phyloP scores from a whole-genome alignment of 2,888 invertebrate genomes.

The Argynnis bischoffii region DNA sequence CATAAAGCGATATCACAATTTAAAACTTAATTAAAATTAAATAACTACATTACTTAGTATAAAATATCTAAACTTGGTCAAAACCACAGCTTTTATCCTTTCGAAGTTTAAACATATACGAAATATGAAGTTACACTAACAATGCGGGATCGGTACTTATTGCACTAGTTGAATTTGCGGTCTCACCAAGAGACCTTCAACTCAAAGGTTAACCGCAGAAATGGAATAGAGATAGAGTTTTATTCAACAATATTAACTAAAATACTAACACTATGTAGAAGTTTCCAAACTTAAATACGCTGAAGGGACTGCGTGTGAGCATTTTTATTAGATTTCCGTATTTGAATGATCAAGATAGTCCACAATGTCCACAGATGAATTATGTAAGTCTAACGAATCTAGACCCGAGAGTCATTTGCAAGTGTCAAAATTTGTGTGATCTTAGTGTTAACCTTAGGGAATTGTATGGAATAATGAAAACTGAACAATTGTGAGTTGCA shows the following conservation, averaged over 20 bases:
- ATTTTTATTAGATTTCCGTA: too few species aligned
- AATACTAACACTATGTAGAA: neutral
- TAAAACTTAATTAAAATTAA: neutral
- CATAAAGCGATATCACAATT: too few species aligned
- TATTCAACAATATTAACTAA: conserved; percentile 1
- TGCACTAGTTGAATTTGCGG: conserved; percentile 37
- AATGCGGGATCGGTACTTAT: conserved; percentile 30
- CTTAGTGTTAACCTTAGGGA: too few species aligned
- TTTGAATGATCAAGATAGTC: too few species aligned
- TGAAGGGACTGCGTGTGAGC: too few species aligned
- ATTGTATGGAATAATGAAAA: too few species aligned
- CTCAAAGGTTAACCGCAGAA: conserved; percentile 18
- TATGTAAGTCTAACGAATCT: too few species aligned
- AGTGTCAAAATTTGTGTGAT: too few species aligned
- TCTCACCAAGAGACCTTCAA: conserved; percentile 19
- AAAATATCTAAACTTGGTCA: neutral
- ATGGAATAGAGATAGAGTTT: conserved; percentile 7
- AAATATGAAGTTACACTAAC: conserved; percentile 26
- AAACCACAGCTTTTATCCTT: conserved; percentile 18
- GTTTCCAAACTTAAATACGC: neutral
- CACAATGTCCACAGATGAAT: too few species aligned
- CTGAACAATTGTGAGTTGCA: too few species aligned
- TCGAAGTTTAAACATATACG: conserved; percentile 19
- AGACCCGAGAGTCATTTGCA: too few species aligned
- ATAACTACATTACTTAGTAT: neutral